Evolutionary conservation across 92 coral and sea anemone species (phyloP).

Genomic region (Palythoa caribaeorum): DNA sequence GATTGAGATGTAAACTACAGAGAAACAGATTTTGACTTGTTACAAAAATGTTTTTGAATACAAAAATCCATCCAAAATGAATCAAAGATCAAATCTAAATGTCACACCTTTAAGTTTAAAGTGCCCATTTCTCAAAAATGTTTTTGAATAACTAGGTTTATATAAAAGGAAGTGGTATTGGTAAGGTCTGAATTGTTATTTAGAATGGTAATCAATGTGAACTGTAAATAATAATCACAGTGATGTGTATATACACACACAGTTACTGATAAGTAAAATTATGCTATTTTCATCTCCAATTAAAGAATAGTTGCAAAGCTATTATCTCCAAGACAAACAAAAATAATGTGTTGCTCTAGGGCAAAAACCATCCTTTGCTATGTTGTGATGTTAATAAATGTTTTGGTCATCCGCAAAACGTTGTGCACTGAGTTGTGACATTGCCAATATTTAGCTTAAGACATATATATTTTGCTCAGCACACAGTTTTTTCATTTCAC

Average conservation of each 20-base stretch:
- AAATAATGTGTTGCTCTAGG: too few species aligned
- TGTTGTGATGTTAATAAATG: too few species aligned
- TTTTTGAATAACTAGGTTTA: background rate
- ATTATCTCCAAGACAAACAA: too few species aligned
- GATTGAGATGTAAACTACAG: background rate
- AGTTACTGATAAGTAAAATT: too few species aligned
- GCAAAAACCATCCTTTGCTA: too few species aligned
- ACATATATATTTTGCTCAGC: too few species aligned
- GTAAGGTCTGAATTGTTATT: background rate
- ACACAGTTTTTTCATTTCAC: too few species aligned
- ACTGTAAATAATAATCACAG: slow-evolving; percentile 2
- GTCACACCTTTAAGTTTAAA: background rate
- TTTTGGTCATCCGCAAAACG: too few species aligned
- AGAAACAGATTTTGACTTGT: slow-evolving; percentile 6
- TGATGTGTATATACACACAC: background rate
- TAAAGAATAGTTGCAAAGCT: too few species aligned
- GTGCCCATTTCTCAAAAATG: background rate
- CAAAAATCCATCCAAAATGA: slow-evolving; percentile 2
- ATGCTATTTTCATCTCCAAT: too few species aligned
- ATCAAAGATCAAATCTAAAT: slow-evolving; percentile 1
- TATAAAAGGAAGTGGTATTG: background rate
- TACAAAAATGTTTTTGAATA: slow-evolving; percentile 1
- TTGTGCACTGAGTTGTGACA: too few species aligned
- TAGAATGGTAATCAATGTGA: background rate
- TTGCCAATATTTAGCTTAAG: too few species aligned